A percentile compares a stretch with the other conserved stretches of the same genome.
Evolutionary conservation across 2,113 vertebrate genomes (phyloP).

Genomic region (Microtus ochrogaster): DNA sequence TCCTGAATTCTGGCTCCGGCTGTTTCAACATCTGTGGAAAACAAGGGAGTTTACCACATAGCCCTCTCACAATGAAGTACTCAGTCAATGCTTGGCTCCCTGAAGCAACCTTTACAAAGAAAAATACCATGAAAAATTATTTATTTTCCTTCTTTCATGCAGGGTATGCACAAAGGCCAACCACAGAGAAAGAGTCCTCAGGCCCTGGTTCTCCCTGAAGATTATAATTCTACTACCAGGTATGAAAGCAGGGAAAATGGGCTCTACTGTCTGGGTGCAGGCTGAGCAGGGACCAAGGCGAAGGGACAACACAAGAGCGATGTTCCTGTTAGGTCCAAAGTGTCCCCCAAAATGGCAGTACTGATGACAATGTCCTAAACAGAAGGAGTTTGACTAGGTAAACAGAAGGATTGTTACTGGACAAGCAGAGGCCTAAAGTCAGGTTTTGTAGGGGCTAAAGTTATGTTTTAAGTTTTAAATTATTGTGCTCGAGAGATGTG

Average conservation of each 20-base stretch:
- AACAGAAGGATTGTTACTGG: background rate
- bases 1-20: slow-evolving; percentile 73
- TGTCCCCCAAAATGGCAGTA: background rate
- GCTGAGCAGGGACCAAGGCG: background rate
- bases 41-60: slow-evolving; percentile 83
- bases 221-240: background rate
- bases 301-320: background rate
- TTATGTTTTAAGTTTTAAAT: background rate
- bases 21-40: slow-evolving; percentile 81
- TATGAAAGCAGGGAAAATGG: slow-evolving; percentile 17
- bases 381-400: background rate
- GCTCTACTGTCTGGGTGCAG: background rate
- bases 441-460: background rate
- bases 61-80: slow-evolving; percentile 66
- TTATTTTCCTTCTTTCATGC: slow-evolving; percentile 13
- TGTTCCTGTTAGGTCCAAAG: background rate
- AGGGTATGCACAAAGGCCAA: slow-evolving; percentile 4
- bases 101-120: slow-evolving; percentile 68
- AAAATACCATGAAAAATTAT: slow-evolving; percentile 60
- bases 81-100: slow-evolving; percentile 78
- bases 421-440: background rate
- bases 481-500: background rate
- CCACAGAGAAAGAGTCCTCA: background rate
- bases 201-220: background rate
- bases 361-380: background rate